Evolutionary conservation across 2,113 vertebrate species (phyloP), one percentile per base, ranked within the genome.

Genomic region (Prunella fulvescens): DNA sequence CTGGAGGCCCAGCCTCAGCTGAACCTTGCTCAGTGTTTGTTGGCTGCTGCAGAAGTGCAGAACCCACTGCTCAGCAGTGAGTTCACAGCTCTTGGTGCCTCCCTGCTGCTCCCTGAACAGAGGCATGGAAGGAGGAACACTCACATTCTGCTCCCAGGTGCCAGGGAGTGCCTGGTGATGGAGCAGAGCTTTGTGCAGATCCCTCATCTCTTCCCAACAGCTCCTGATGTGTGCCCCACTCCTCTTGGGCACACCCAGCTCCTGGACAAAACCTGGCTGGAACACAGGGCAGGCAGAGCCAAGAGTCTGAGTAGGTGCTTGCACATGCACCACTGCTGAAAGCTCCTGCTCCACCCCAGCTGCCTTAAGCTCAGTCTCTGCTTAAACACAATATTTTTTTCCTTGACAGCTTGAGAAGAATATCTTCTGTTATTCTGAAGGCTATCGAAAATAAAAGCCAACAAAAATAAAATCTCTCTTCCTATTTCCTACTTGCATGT

Each of bases 161-260:
- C 61, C 35, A 29, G 0, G 1, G n/a, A 15, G 7, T 6, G 5
- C 25, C 8, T 31, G 37, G 31, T 33, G 48, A 56, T 6, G 16
- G 64, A 47, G 64, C 31, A 26, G 12, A 1, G 2, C 47, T 79
- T 54, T n/a, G 37, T 39, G 39, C 66, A 76, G 35, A 24, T 26
- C 66, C 53, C 35, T 62, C 31, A 33, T 19, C 57, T 64, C 53
- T 45, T 54, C 35, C 62, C 3, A 0, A 18, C 5, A 51, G 42
- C 33, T 80, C 72, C 33, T 20, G 26, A 9, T 25, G 47, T 31
- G 33, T 33, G 45, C 61, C 42, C 35, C 67, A 64, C 24, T 4
- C 24, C 10, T 50, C 18, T 1, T 3, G 2, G 71, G 42, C 57
- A 48, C 3, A 0, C 14, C 29, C 61, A 82, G 39, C 35, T 81